Evolutionary conservation across 2,797 vertebrate species (phyloP).

Genomic region (Anableps anableps): DNA sequence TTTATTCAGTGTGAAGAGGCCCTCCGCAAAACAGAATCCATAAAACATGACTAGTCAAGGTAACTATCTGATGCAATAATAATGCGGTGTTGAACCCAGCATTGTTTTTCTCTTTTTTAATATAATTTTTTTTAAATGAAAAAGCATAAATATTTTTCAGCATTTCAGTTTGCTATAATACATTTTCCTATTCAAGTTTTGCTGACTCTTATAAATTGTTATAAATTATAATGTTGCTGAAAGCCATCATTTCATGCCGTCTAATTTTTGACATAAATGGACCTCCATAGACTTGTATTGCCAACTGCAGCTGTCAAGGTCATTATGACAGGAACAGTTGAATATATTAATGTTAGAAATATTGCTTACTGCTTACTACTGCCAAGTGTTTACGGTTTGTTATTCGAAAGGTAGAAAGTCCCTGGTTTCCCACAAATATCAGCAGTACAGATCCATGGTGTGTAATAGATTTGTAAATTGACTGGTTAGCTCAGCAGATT

Average conservation of each 20-base stretch:
- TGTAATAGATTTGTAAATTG: neutral
- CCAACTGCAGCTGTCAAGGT: neutral
- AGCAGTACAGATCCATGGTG: neutral
- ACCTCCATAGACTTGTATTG: neutral
- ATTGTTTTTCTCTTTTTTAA: too few species aligned
- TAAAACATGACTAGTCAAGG: neutral
- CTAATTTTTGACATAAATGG: neutral
- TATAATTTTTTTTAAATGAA: too few species aligned
- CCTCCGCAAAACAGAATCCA: neutral
- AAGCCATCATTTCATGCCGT: neutral
- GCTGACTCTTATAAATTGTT: neutral
- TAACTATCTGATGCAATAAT: neutral
- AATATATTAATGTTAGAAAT: neutral
- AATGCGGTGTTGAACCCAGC: neutral
- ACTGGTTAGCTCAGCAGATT: neutral
- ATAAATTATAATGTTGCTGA: neutral
- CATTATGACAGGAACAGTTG: neutral
- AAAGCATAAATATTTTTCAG: too few species aligned
- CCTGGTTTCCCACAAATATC: neutral
- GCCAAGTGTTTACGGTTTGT: neutral
- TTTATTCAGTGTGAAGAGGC: neutral
- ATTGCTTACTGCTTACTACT: neutral
- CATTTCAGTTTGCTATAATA: neutral
- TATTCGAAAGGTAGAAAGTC: neutral
- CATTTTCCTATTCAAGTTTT: neutral